A percentile compares a stretch with the other conserved stretches of the same genome.
Conservation (phyloP, 2,888 invertebrate species). For the Entomobrya multifasciata region DNA sequence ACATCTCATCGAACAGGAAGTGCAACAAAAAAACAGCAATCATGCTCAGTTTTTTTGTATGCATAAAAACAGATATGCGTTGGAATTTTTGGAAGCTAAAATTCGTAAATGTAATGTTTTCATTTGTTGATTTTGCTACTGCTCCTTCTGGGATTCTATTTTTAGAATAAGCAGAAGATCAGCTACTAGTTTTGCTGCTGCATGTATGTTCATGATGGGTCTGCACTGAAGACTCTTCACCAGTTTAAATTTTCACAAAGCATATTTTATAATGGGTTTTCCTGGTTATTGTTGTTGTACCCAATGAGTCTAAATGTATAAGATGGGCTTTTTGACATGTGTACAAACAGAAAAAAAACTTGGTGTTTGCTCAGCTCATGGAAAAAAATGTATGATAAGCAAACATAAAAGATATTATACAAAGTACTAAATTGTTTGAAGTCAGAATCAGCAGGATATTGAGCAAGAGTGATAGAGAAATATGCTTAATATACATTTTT, state of each 20-base stretch:
- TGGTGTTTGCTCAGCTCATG: not conserved
- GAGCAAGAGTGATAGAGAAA: too few species aligned
- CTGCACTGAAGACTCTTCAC: not conserved
- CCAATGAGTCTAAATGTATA: not conserved
- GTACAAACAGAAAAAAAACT: not conserved
- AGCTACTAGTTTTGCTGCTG: not conserved
- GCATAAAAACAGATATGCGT: not conserved
- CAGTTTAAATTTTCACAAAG: not conserved
- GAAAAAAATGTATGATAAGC: not conserved
- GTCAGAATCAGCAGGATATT: too few species aligned
- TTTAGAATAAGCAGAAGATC: not conserved
- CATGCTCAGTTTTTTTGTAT: not conserved
- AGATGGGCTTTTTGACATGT: constrained; percentile 30
- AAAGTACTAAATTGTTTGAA: not conserved
- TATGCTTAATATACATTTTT: not conserved
- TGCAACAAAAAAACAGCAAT: constrained; percentile 5
- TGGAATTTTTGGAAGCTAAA: not conserved
- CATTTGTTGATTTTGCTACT: not conserved
- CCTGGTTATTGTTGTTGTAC: not conserved
- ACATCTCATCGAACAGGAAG: constrained; percentile 1
- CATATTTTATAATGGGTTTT: constrained; percentile 6
- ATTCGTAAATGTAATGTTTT: too few species aligned
- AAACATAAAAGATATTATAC: not conserved
- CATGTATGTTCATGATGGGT: too few species aligned
- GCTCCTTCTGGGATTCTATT: not conserved